Conservation (phyloP, 2,888 invertebrate species). For the Stenolophus ochropezus region DNA sequence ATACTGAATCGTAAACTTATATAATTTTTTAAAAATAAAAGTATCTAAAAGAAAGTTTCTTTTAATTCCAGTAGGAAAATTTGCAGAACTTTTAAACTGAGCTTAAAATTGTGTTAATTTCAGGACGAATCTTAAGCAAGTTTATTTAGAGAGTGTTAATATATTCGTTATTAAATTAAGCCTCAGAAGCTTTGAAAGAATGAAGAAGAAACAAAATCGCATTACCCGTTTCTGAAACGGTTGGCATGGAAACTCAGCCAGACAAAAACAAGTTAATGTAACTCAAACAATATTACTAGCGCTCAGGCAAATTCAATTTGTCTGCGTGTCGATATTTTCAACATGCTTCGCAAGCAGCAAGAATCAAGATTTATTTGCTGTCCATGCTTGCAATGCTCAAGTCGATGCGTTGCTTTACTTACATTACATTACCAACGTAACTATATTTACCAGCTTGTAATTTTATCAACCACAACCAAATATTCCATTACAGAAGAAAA, state of each 20-base stretch:
- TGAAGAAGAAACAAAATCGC: constrained; percentile 19
- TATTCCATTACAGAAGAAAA: no score
- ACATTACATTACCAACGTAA: not conserved
- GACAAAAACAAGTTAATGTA: constrained; percentile 39
- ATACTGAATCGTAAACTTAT: no score
- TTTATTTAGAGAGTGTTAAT: constrained; percentile 13
- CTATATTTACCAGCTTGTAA: no score
- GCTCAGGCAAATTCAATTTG: constrained; percentile 36
- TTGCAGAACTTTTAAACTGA: not conserved
- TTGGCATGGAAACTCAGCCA: constrained; percentile 21
- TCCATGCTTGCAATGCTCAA: constrained; percentile 3
- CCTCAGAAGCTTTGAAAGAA: constrained; percentile 13
- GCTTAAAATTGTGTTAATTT: not conserved
- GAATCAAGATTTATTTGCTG: constrained; percentile 37
- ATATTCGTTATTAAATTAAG: constrained; percentile 38
- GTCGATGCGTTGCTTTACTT: not conserved
- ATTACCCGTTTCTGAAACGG: constrained; percentile 27
- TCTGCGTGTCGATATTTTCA: constrained; percentile 39
- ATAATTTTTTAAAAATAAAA: no score
- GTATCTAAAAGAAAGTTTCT: no score
- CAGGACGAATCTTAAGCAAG: not conserved
- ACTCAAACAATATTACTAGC: constrained; percentile 44
- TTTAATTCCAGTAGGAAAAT: no score
- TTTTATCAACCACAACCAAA: no score
- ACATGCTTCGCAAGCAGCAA: constrained; percentile 12